Evolutionary conservation across 2,888 invertebrate genomes (phyloP).

Genomic region (Geophilus truncorum): DNA sequence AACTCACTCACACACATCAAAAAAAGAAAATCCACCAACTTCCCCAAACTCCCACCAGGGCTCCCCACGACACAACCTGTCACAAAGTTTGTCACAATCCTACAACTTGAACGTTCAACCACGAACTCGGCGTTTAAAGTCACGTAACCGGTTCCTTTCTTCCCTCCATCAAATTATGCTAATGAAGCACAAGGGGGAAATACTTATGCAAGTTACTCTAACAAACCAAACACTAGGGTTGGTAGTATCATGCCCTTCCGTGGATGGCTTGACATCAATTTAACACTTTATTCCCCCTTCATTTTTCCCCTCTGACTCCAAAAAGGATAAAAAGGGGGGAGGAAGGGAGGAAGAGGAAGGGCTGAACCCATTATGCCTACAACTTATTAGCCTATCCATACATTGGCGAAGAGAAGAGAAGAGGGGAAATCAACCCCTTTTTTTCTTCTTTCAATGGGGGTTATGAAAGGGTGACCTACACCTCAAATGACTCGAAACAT

Average conservation of each 20-base stretch:
- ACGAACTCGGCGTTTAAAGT: background rate
- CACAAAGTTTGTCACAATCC: too few relatives aligned
- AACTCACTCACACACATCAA: too few relatives aligned
- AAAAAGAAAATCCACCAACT: too few relatives aligned
- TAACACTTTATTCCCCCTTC: constrained; percentile 28
- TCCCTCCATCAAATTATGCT: background rate
- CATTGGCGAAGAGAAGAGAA: background rate
- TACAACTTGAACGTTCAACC: background rate
- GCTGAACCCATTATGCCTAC: constrained; percentile 23
- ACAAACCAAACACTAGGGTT: constrained; percentile 9
- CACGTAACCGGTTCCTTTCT: background rate
- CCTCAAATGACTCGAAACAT: constrained; percentile 12
- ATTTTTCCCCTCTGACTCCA: background rate
- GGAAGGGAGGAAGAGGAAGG: too few relatives aligned
- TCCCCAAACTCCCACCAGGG: too few relatives aligned
- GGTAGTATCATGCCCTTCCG: constrained; percentile 6
- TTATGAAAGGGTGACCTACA: constrained; percentile 12
- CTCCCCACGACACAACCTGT: too few relatives aligned
- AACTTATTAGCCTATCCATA: constrained; percentile 23
- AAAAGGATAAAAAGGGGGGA: constrained; percentile 31
- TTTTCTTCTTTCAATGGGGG: background rate
- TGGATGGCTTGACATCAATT: constrained; percentile 32
- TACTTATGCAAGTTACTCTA: background rate
- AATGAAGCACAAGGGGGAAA: background rate
- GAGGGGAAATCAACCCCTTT: constrained; percentile 8